Evolutionary conservation across 2,113 vertebrate genomes (phyloP).

Genomic region (Pelodiscus sinensis): DNA sequence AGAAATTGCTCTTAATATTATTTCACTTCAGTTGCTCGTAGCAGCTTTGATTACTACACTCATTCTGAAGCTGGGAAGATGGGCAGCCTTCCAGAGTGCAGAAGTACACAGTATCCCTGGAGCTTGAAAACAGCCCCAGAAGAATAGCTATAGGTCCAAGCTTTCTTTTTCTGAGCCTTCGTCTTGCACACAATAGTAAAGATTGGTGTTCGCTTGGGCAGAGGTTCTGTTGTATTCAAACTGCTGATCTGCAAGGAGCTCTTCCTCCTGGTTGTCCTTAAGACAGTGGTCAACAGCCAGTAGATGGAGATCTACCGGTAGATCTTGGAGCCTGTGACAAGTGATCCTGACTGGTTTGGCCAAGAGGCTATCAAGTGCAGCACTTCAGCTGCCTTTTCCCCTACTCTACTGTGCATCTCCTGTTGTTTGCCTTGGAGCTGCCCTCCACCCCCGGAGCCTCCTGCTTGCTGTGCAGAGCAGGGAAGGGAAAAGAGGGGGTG

Average conservation of each 20-base stretch:
- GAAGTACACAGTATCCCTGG: background rate
- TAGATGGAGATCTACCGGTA: too few species aligned
- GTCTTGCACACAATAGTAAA: background rate
- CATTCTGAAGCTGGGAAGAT: background rate
- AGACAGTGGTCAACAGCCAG: background rate
- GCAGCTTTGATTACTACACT: background rate
- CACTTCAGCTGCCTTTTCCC: too few species aligned
- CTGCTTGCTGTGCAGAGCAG: too few species aligned
- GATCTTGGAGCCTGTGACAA: too few species aligned
- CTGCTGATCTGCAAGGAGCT: background rate
- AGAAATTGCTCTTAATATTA: background rate
- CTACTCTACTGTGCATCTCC: too few species aligned
- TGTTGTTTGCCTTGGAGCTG: too few species aligned
- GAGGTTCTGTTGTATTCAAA: background rate
- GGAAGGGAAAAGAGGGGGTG: too few species aligned
- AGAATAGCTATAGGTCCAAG: background rate
- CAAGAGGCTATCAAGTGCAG: too few species aligned
- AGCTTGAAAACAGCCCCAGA: background rate
- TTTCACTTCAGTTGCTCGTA: background rate
- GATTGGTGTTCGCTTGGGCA: background rate
- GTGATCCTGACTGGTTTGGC: too few species aligned
- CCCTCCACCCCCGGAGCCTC: too few species aligned
- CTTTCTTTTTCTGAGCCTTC: background rate
- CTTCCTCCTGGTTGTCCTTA: background rate
- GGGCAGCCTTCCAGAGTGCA: background rate